Evolutionary conservation across 2,113 vertebrate genomes (phyloP).

Genomic region (Scortum barcoo): DNA sequence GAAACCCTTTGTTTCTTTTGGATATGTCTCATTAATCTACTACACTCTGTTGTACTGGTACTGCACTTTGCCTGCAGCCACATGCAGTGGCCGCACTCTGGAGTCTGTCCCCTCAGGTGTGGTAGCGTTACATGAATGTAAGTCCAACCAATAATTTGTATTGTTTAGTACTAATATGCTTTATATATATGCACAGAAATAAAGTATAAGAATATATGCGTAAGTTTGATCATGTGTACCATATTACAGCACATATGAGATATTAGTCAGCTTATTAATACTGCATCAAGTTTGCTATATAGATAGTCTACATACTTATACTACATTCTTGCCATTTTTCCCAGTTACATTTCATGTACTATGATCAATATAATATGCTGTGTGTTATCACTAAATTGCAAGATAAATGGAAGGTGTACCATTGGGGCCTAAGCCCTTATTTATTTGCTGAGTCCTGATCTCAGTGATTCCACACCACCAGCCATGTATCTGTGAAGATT

Average conservation of each 20-base stretch:
- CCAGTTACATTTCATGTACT: background rate
- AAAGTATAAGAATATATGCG: background rate
- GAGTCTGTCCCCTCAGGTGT: background rate
- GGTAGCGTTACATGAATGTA: background rate
- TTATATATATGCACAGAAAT: background rate
- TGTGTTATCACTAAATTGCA: background rate
- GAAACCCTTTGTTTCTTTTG: conserved; percentile 7
- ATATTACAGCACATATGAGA: too few species aligned
- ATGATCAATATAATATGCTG: too few species aligned
- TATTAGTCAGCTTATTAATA: too few species aligned
- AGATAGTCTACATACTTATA: background rate
- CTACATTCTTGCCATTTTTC: background rate
- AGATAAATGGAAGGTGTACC: background rate
- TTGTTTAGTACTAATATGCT: background rate
- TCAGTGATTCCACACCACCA: background rate
- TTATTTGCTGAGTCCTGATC: background rate
- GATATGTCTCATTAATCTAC: conserved; percentile 26
- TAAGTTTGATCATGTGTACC: background rate
- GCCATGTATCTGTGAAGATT: too few species aligned
- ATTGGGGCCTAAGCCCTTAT: background rate
- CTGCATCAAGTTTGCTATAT: too few species aligned
- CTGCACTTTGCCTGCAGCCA: background rate
- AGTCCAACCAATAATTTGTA: background rate
- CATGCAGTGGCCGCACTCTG: background rate
- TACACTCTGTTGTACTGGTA: background rate